Evolutionary conservation across 2,888 invertebrate genomes (phyloP), one percentile per base, ranked within the genome.

Genomic region (Cactoblastis cactorum): DNA sequence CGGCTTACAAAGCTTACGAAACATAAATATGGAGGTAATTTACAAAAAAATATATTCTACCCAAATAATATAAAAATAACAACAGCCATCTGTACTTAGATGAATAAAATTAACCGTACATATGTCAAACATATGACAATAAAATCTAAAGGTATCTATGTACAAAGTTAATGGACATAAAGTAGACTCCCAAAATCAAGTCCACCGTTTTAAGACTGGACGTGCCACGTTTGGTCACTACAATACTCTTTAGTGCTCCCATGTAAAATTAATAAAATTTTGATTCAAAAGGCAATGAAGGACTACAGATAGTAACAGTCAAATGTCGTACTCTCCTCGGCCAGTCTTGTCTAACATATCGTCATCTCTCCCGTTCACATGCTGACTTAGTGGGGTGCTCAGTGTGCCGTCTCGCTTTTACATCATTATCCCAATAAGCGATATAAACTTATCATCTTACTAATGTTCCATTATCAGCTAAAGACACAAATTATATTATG

Each of bases 61-160:
- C 83, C 87, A 88, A 88, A 88, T 88, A 81, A 88, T 88, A 88
- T 88, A 89, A 89, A 88, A 89, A 88, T 88, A 89, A 89, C 88
- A 89, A 89, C 88, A 89, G 88, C 88, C 88, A 87, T 86, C 87
- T 89, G 88, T 89, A 89, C 88, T 85, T 88, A 88, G 88, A 88
- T 86, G 87, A 87, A 88, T 88, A 88, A 88, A 88, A 88, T 84
- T 86, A 89, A 86, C 84, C 71, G 71, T 76, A 71, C 87, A 87
- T 87, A 89, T 87, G 88, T 89, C 85, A 83, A 80, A 89, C 88
- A 89, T 89, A 88, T 83, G 88, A 84, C 87, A 77, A 82, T 88
- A 89, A 74, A 86, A 82, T 84, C 86, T 85, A 87, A 77, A 82
- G 84, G 83, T 83, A 82, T 61, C 75, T 88, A 89, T 88, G 74